Percentiles rank a stretch among this genome's conserved stretches.
Conservation (phyloP, 2,888 invertebrate genomes). For the Drosophila parthenogenetica region DNA sequence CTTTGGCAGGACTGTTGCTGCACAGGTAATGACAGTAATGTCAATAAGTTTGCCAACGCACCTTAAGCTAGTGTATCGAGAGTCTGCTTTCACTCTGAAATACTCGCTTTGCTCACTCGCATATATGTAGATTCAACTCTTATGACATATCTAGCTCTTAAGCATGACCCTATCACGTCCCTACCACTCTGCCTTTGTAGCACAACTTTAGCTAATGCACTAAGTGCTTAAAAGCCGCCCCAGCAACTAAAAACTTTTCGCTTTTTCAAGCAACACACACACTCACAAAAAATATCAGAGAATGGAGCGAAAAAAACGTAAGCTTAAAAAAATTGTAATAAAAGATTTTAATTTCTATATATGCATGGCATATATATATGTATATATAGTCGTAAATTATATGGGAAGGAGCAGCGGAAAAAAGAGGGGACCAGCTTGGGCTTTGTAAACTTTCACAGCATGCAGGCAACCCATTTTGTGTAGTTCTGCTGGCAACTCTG, state of each 20-base stretch:
- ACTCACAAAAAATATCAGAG: constrained; percentile 24
- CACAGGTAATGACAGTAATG: constrained; percentile 80
- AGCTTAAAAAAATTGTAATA: constrained; percentile 35
- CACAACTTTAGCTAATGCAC: constrained; percentile 29
- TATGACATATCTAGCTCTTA: constrained; percentile 14
- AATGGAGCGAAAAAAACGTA: constrained; percentile 1
- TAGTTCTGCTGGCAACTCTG: constrained; percentile 51
- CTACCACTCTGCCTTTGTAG: background rate
- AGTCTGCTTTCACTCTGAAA: background rate
- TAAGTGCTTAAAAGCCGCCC: constrained; percentile 39
- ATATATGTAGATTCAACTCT: background rate
- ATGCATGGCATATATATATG: constrained; percentile 23
- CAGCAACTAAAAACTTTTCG: constrained; percentile 52
- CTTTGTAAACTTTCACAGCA: constrained; percentile 71
- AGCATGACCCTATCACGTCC: background rate
- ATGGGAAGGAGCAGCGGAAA: constrained; percentile 44
- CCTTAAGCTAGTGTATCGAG: constrained; percentile 34
- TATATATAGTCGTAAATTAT: constrained; percentile 51
- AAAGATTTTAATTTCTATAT: constrained; percentile 62
- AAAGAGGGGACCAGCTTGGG: constrained; percentile 34
- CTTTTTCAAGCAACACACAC: constrained; percentile 38
- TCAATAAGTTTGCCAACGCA: constrained; percentile 71
- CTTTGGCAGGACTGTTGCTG: constrained; percentile 61
- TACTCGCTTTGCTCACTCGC: background rate
- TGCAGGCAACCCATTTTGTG: constrained; percentile 54